A percentile compares a stretch with the other conserved stretches of the same genome.
Evolutionary conservation across 2,113 vertebrate genomes (phyloP).

Genomic region (Sinosuthora webbiana): DNA sequence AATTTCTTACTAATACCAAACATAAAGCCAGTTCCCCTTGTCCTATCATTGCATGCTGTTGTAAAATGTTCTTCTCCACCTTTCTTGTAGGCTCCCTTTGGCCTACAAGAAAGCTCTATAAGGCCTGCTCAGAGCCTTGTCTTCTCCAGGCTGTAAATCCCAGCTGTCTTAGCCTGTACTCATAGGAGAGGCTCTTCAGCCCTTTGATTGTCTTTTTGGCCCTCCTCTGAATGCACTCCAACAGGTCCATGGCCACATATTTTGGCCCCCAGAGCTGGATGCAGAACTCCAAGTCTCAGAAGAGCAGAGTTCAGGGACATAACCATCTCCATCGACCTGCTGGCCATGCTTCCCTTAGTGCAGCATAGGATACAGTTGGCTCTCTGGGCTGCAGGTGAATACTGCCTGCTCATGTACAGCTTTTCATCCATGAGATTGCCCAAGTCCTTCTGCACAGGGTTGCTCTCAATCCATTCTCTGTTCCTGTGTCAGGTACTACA

Average conservation of each 20-base stretch:
- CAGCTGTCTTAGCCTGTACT: not conserved
- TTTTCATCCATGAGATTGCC: not conserved
- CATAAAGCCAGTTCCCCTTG: not conserved
- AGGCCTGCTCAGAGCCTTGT: not conserved
- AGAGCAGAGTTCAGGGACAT: not conserved
- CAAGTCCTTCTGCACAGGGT: not conserved
- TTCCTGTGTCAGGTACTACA: not conserved
- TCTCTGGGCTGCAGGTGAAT: not conserved
- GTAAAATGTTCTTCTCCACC: not conserved
- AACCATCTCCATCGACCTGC: not conserved
- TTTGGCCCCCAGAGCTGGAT: not conserved
- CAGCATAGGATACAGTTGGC: too few species aligned
- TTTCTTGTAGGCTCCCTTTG: not conserved
- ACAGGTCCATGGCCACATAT: not conserved
- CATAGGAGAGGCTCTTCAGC: not conserved
- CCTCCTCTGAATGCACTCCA: not conserved
- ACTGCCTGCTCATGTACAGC: not conserved
- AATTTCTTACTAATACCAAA: not conserved
- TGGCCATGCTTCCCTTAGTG: fast-evolving
- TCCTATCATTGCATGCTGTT: not conserved
- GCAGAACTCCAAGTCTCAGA: not conserved
- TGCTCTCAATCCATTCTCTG: not conserved
- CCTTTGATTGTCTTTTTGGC: not conserved
- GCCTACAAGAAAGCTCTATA: not conserved
- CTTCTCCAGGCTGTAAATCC: not conserved